Percentiles rank a stretch among this genome's conserved stretches.
These are phyloP conservation scores for Xanthia togata DNA, from an alignment of 2,888 invertebrate genomes.

Conservation along the genomic window DNA sequence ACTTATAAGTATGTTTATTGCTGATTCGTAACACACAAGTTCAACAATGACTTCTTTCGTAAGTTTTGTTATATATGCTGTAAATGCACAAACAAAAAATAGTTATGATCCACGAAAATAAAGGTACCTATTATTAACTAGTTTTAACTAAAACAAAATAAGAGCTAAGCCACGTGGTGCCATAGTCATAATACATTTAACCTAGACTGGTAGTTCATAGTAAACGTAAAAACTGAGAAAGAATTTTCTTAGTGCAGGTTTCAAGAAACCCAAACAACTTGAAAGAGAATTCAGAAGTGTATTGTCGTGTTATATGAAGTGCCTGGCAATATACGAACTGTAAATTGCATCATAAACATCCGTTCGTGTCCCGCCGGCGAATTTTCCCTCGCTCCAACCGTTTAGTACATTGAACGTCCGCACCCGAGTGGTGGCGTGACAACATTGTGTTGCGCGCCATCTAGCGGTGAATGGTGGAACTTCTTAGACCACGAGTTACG, in stretches of 20 bases:
- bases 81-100: neutral
- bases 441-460: constrained; percentile 76
- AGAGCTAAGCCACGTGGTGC: constrained; percentile 16
- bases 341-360: constrained; percentile 89
- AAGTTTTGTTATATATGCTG: neutral
- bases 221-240: constrained; percentile 44
- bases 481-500: constrained; percentile 64
- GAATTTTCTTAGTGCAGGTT: constrained; percentile 65
- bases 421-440: constrained; percentile 66
- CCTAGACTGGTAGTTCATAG: constrained; percentile 30
- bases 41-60: neutral
- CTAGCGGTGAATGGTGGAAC: constrained; percentile 77
- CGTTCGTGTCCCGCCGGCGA: constrained; percentile 73
- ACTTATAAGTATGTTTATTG: neutral
- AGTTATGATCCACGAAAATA: neutral
- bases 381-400: constrained; percentile 70
- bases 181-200: constrained; percentile 10
- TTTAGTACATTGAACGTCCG: constrained; percentile 71
- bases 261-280: constrained; percentile 72
- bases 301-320: constrained; percentile 86
- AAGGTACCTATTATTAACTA: no score
- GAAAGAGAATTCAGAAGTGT: constrained; percentile 80
- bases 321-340: constrained; percentile 86
- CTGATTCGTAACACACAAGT: neutral
- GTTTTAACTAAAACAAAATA: constrained; percentile 6